These are phyloP conservation scores for Porphyrio hochstetteri DNA, from an alignment of 2,113 vertebrate species.

Conservation along the genomic window DNA sequence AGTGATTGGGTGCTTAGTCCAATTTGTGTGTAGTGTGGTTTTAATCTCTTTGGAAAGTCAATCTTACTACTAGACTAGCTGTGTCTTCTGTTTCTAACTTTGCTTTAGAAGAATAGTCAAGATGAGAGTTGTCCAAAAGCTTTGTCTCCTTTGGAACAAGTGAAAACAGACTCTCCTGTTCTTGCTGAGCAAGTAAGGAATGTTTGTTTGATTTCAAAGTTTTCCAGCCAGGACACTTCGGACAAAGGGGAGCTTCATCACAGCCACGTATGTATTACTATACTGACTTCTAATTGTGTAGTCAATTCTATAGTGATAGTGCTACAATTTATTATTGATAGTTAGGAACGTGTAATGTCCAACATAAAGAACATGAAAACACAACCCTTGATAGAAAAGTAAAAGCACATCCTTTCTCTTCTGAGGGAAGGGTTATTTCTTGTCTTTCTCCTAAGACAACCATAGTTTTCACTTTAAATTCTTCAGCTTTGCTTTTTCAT, in stretches of 20 bases:
- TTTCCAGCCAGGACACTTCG: constrained; percentile 43
- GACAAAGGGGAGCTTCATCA: constrained; percentile 41
- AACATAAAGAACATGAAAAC: background rate
- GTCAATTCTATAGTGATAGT: background rate
- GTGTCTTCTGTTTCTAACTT: constrained; percentile 52
- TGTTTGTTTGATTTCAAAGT: constrained; percentile 49
- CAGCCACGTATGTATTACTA: constrained; percentile 25
- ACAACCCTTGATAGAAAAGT: background rate
- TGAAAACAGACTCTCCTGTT: constrained; percentile 63
- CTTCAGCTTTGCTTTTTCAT: background rate
- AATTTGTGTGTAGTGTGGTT: background rate
- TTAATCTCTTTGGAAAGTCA: background rate
- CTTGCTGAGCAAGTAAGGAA: constrained; percentile 77
- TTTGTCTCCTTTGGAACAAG: constrained; percentile 74
- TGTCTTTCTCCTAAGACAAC: background rate
- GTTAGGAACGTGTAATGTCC: background rate
- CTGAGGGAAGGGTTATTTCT: background rate
- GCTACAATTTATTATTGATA: background rate
- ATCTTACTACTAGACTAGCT: background rate
- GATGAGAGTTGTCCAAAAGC: constrained; percentile 66
- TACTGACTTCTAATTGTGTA: background rate
- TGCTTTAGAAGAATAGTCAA: constrained; percentile 70
- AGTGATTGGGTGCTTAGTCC: background rate
- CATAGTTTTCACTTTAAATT: background rate
- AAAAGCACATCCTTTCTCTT: background rate